A percentile compares a stretch with the other conserved stretches of the same genome.
phyloP scores from a whole-genome alignment of 2,888 invertebrate genomes.

The Masnerella sp. region DNA sequence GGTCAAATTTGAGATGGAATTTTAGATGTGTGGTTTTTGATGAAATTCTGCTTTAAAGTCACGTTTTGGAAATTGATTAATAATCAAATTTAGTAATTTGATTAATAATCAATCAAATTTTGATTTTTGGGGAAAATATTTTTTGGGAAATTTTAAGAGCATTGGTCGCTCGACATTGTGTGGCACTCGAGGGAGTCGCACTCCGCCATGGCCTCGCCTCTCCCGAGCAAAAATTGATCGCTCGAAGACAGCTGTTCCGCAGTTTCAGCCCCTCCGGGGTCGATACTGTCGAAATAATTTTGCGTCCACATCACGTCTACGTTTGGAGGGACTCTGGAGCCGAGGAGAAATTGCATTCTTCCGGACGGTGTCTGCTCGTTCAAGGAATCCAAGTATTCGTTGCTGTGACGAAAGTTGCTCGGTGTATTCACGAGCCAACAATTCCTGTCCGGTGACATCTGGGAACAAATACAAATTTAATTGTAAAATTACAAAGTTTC shows the following conservation, averaged over 20 bases:
- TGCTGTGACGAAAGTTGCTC: too few relatives aligned
- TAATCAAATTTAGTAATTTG: too few relatives aligned
- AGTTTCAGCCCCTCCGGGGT: constrained; percentile 77
- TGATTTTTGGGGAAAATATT: not conserved
- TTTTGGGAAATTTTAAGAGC: constrained; percentile 51
- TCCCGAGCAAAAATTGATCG: constrained; percentile 77
- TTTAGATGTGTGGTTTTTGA: too few relatives aligned
- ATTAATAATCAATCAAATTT: constrained; percentile 3
- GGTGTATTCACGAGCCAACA: too few relatives aligned
- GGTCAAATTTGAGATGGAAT: too few relatives aligned
- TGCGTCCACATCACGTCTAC: constrained; percentile 74
- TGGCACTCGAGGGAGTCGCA: constrained; percentile 80
- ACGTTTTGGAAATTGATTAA: too few relatives aligned
- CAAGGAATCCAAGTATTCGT: constrained; percentile 78
- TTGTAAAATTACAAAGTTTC: too few relatives aligned
- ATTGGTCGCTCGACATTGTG: constrained; percentile 71
- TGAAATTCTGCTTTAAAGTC: too few relatives aligned
- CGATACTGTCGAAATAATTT: constrained; percentile 84
- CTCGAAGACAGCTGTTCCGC: constrained; percentile 74
- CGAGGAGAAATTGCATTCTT: constrained; percentile 79
- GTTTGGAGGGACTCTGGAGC: constrained; percentile 77
- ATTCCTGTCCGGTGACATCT: constrained; percentile 9
- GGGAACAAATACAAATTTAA: too few relatives aligned
- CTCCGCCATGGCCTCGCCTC: constrained; percentile 80
- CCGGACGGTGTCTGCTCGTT: constrained; percentile 79